Percentiles rank a stretch among this genome's conserved stretches.
phyloP scores from a whole-genome alignment of 2,113 vertebrate genomes.

The Empidonax alnorum region DNA sequence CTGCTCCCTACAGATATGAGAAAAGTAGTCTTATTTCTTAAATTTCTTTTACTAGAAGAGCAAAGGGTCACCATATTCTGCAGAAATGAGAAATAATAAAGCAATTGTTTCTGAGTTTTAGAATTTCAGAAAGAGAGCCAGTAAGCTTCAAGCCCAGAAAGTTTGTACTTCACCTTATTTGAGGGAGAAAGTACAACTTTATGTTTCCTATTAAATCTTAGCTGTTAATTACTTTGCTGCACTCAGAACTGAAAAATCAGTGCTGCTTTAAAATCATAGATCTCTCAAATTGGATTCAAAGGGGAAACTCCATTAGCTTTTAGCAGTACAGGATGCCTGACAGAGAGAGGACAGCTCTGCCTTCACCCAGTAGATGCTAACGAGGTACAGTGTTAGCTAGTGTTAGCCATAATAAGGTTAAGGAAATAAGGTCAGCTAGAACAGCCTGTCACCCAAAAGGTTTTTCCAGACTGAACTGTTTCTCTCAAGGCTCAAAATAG shows the following conservation, averaged over 20 bases:
- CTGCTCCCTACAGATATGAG: not conserved
- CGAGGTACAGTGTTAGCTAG: not conserved
- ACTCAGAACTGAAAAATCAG: not conserved
- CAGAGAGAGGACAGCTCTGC: not conserved
- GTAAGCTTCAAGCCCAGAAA: not conserved
- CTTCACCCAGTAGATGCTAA: not conserved
- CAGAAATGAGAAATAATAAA: conserved; percentile 24
- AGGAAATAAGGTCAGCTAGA: conserved; percentile 9
- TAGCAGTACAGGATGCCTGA: not conserved
- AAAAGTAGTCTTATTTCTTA: not conserved
- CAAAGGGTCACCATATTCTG: not conserved
- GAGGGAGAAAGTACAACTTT: not conserved
- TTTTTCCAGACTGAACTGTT: not conserved
- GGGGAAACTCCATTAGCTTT: not conserved
- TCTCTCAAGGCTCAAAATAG: not conserved
- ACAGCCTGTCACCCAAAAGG: not conserved
- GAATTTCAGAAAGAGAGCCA: not conserved
- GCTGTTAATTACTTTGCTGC: conserved; percentile 18
- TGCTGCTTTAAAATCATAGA: not conserved
- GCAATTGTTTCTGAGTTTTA: not conserved
- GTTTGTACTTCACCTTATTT: not conserved
- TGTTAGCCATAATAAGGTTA: not conserved
- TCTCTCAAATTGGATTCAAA: not conserved
- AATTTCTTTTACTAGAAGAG: not conserved
- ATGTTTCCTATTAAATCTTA: not conserved